Conservation (phyloP, 1,140 invertebrate genomes). For the Microplitis demolitor region DNA sequence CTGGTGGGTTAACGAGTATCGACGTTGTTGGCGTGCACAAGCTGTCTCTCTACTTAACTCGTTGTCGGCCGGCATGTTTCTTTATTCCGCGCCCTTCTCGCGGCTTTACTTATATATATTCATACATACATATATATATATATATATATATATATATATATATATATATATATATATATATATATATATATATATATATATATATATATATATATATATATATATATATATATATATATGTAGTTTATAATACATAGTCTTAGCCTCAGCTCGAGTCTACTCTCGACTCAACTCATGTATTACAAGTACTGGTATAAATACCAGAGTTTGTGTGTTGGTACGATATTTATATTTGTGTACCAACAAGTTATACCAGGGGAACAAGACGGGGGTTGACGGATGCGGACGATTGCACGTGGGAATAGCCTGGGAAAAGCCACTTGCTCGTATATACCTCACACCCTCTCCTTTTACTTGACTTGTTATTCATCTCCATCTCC, state of each 20-base stretch:
- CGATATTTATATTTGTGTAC: conserved; percentile 43
- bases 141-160: too few relatives aligned
- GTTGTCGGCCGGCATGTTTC: conserved; percentile 23
- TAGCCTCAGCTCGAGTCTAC: too few relatives aligned
- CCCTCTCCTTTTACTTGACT: conserved; percentile 9
- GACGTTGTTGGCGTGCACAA: conserved; percentile 34
- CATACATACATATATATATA: too few relatives aligned
- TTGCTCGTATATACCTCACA: conserved; percentile 13
- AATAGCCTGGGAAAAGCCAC: conserved; percentile 23
- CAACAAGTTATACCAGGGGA: not conserved
- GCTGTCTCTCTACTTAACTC: conserved; percentile 30
- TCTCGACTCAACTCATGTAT: too few relatives aligned
- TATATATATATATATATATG: too few relatives aligned
- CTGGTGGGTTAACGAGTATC: conserved; percentile 53
- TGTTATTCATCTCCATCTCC: conserved; percentile 9
- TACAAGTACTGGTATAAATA: not conserved
- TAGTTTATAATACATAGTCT: too few relatives aligned
- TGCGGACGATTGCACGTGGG: conserved; percentile 31
- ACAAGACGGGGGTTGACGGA: conserved; percentile 19
- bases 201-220: too few relatives aligned
- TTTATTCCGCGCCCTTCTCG: conserved; percentile 13
- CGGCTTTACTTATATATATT: conserved; percentile 9
- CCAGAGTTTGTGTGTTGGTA: not conserved
- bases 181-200: too few relatives aligned
- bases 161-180: too few relatives aligned